Evolutionary conservation across 2,797 vertebrate species (phyloP).

Genomic region (Nothura maculosa): DNA sequence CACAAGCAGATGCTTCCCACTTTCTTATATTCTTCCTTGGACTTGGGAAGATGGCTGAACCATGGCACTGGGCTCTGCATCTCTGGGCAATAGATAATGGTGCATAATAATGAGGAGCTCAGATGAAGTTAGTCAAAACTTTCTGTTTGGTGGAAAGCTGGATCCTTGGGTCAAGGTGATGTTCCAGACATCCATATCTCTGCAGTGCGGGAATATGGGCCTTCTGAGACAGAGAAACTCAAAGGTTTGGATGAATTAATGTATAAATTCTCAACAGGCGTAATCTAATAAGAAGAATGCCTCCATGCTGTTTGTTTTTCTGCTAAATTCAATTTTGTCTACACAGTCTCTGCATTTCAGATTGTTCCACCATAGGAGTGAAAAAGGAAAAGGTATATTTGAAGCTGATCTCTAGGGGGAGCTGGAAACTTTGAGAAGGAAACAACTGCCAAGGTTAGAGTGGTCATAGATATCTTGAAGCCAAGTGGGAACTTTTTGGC

Average conservation of each 20-base stretch:
- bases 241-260: constrained; percentile 34
- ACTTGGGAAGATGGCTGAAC: not conserved
- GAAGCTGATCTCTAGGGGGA: not conserved
- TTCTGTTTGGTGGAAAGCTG: not conserved
- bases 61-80: not conserved
- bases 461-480: not conserved
- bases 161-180: not conserved
- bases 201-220: not conserved
- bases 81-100: not conserved
- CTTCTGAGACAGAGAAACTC: constrained; percentile 7
- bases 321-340: constrained; percentile 51
- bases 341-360: constrained; percentile 33
- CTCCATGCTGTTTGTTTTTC: constrained; percentile 63
- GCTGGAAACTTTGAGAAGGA: not conserved
- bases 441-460: not conserved
- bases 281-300: constrained; percentile 54
- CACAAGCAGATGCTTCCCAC: constrained; percentile 14
- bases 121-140: not conserved
- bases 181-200: constrained; percentile 2
- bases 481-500: not conserved
- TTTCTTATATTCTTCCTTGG: constrained; percentile 8
- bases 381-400: constrained; percentile 32
- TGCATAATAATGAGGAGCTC: not conserved
- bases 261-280: constrained; percentile 31
- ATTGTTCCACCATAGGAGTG: constrained; percentile 16